A percentile compares a stretch with the other conserved stretches of the same genome.
These are phyloP conservation scores for Rhyacophila evoluta DNA, from an alignment of 2,888 invertebrate species.

Conservation along the genomic window DNA sequence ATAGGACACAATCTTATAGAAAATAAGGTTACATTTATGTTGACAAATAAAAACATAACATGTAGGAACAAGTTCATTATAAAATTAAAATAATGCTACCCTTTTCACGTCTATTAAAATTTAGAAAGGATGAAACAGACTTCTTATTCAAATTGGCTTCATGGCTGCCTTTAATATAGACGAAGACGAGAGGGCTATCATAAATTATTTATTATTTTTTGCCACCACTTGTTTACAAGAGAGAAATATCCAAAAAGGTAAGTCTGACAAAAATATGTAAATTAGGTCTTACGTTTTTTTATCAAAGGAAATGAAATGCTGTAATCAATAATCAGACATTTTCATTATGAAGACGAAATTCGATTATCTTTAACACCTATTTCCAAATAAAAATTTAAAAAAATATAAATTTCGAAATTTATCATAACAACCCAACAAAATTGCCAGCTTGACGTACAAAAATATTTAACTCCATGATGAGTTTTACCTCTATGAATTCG, in stretches of 20 bases:
- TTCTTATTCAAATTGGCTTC: conserved; percentile 16
- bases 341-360: neutral
- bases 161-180: conserved; percentile 5
- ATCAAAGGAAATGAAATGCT: neutral
- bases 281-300: neutral
- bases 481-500: no score
- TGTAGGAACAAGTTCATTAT: neutral
- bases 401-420: no score
- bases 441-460: no score
- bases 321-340: neutral
- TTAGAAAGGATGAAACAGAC: neutral
- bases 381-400: no score
- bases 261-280: conserved; percentile 11
- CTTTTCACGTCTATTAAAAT: conserved; percentile 4
- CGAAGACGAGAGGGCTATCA: conserved; percentile 4
- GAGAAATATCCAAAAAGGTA: neutral
- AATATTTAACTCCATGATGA: no score
- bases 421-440: no score
- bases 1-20: no score
- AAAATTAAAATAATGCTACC: neutral
- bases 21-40: no score
- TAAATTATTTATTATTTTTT: conserved; percentile 16
- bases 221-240: conserved; percentile 16
- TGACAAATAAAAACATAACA: no score
- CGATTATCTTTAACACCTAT: no score